These are phyloP conservation scores for Oncopeltus fasciatus DNA, from an alignment of 1,140 invertebrate genomes.

Conservation along the genomic window DNA sequence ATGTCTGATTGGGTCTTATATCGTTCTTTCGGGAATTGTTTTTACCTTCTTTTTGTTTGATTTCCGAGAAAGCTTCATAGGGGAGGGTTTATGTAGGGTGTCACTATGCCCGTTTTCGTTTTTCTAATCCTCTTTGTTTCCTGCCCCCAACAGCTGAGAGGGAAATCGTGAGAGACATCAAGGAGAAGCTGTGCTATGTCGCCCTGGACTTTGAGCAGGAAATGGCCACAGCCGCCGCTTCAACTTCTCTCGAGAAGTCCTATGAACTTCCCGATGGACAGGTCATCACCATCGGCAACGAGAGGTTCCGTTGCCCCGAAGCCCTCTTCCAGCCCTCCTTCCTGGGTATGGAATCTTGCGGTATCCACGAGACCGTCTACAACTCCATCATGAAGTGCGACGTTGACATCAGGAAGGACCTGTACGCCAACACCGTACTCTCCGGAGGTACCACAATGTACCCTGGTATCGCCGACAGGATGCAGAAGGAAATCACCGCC, in stretches of 20 bases:
- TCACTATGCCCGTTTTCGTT: conserved; percentile 1
- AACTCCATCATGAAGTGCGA: conserved; percentile 84
- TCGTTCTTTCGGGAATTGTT: too few relatives aligned
- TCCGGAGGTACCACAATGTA: conserved; percentile 96
- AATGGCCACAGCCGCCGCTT: conserved; percentile 70
- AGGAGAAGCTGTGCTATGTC: conserved; percentile 81
- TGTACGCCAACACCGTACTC: conserved; percentile 64
- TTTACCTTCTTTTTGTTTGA: too few relatives aligned
- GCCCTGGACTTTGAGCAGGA: conserved; percentile 71
- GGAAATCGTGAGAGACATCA: conserved; percentile 92
- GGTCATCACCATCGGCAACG: conserved; percentile 77
- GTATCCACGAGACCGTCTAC: conserved; percentile 73
- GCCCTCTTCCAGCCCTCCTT: conserved; percentile 71
- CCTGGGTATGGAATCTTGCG: conserved; percentile 67
- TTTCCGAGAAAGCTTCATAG: too few relatives aligned
- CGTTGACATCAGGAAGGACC: conserved; percentile 68
- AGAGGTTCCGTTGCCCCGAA: conserved; percentile 74
- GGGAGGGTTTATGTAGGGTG: neutral
- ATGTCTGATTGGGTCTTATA: neutral
- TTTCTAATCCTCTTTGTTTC: conserved; percentile 13
- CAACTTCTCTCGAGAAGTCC: conserved; percentile 63
- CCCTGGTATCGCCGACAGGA: conserved; percentile 72
- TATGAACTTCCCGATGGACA: conserved; percentile 65
- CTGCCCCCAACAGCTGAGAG: conserved; percentile 81
- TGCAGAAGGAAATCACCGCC: conserved; percentile 71